Evolutionary conservation across 2,888 invertebrate genomes (phyloP), one percentile per base, ranked within the genome.

Genomic region (Idaea dimidiata): DNA sequence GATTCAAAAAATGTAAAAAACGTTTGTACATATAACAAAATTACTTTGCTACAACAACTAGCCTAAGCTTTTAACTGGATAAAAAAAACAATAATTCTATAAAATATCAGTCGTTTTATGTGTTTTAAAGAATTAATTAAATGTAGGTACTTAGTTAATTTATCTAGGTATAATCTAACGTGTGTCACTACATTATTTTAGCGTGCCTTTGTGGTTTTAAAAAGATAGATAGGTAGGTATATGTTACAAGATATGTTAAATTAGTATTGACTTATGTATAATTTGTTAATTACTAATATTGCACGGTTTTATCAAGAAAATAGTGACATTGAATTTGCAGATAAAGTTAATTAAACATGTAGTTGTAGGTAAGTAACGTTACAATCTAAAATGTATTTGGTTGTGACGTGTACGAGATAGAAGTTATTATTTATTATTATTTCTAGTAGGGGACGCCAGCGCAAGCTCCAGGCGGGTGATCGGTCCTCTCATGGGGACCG

Each of bases 1-100:
- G 80, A 80, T 80, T 79, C 76, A 67, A 68, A 68, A n/a, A 68
- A 71, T 72, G 58, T 67, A 67, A 65, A 67, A 70, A 65, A 68
- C 43, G 7, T 43, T 62, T 55, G 60, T 64, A 60, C 58, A 6
- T 31, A 8, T 32, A 32, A 18, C 31, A 32, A 16, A 59, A 56
- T 56, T 54, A 32, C 16, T 17, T 16, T 17, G 16, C 53, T 59
- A 62, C 55, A 24, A 24, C 1, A 53, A 58, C 55, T 55, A 59
- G 32, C 24, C 58, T 24, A 57, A 55, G 17, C 32, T 24, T 18
- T 57, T 31, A 32, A 17, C 24, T 58, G 54, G 14, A 54, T 61
- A 61, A 61, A 17, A 54, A 54, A 17, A 16, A 17, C 56, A 56
- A 17, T 43, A 43, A 43, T 14, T 17, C 18, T 56, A 56, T 62